Evolutionary conservation across 2,888 invertebrate species (phyloP), one percentile per base, ranked within the genome.

Genomic region (Tetragnatha montana): DNA sequence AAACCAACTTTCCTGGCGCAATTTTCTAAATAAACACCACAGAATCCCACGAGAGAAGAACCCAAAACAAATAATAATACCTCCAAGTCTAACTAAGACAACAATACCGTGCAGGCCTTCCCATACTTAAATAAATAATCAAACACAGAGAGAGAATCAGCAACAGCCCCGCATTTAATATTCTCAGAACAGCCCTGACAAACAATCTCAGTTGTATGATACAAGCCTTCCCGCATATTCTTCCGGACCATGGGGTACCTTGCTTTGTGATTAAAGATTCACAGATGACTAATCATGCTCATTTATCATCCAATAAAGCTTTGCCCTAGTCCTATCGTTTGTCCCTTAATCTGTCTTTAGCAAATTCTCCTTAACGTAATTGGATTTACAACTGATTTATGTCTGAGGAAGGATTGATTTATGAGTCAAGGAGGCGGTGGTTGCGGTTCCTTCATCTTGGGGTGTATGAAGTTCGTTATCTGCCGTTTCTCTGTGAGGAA

Each of bases 311-410:
- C 75, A 73, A 71, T 50, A 71, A 81, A 71, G 50, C 51, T 51
- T 6, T 8, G 12, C 35, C 47, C 17, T 10, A 50, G 50, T 21
- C 22, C 73, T 21, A 3, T 73, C 10, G n/a, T 75, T 83, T 60
- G 10, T 19, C 21, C 60, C 69, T 74, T 35, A 47, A 68, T 75
- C 75, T 83, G 47, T 75, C 68, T 74, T 75, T 22, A 22, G 35
- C 6, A 71, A 83, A 68, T 47, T 75, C 83, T 75, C 68, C 47
- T 83, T 83, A 73, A n/a, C 75, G 47, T 83, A 83, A 83, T 83
- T 74, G 68, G 75, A 83, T 75, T 83, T 47, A 68, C 22, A 75
- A 60, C 60, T 75, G 60, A 75, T 75, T 83, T 83, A 75, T 75
- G 74, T 83, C 83, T 22, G 60, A 22, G 8, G 19, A 73, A 75